phyloP scores from a whole-genome alignment of 2,888 invertebrate genomes.

The Phyto melanocephala region DNA sequence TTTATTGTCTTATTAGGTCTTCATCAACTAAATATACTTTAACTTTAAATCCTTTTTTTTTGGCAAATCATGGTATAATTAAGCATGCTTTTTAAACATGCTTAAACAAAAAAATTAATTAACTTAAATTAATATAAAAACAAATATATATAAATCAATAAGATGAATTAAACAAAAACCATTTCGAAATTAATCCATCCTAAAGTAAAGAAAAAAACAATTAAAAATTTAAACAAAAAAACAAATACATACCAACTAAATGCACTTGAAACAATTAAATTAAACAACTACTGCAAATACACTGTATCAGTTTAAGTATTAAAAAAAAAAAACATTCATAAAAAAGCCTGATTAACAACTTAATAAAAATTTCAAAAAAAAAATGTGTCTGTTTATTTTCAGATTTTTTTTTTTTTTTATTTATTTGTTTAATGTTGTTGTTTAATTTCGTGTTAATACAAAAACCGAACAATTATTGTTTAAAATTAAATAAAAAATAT shows the following conservation, averaged over 20 bases:
- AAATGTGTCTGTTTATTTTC: neutral
- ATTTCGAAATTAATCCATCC: slow-evolving; percentile 60
- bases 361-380: neutral
- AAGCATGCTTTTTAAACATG: slow-evolving; percentile 23
- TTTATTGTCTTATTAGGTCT: neutral
- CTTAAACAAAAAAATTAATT: slow-evolving; percentile 19
- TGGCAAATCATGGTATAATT: slow-evolving; percentile 47
- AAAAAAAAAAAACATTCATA: neutral
- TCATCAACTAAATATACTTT: neutral
- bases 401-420: neutral
- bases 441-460: too few species aligned
- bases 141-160: neutral
- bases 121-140: slow-evolving; percentile 3
- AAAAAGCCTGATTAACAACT: slow-evolving; percentile 16
- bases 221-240: slow-evolving; percentile 16
- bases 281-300: neutral
- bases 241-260: slow-evolving; percentile 5
- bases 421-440: too few species aligned
- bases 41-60: neutral
- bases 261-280: slow-evolving; percentile 30
- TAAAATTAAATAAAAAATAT: too few species aligned
- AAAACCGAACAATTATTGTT: too few species aligned
- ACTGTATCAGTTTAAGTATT: neutral
- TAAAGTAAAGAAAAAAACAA: slow-evolving; percentile 7
- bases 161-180: slow-evolving; percentile 6